Base-by-base conservation (phyloP, 2,888 invertebrate genomes). In the Blera fallax region DNA sequence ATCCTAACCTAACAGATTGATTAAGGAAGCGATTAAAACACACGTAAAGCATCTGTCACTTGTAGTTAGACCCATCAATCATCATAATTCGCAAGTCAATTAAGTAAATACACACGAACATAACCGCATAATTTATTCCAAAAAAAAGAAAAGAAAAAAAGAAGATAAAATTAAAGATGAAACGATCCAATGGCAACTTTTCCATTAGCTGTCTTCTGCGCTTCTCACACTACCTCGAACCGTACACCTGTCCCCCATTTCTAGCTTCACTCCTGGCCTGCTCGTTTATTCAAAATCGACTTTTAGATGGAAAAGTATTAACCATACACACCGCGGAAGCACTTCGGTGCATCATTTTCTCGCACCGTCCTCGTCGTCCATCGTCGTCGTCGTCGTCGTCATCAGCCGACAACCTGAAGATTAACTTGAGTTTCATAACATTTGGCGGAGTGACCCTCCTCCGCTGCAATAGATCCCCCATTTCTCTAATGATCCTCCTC, bases 401-500 rank as follows among this genome's bases (percentile, higher is more conserved):
- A 11, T 34, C 64, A 34, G 34, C 18, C 58, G 21, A 18, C 40
- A 73, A 32, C 50, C 56, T 84, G 74, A 84, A 84, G 84, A 84
- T 84, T 64, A 67, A 84, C 84, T 84, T 76, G 64, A 16, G 52
- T 84, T 80, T 84, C 84, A 43, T 84, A 84, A 84, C 65, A n/a
- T 56, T 18, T 50, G 16, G 21, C 27, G 11, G 10, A 48, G 45
- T 50, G 24, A 60, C 24, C 4, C 7, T 11, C 11, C 64, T n/a
- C 18, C 21, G 16, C 24, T 16, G n/a, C n/a, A 27, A 32, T 56
- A 27, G 32, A 32, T 37, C 32, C 52, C 5, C 11, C 52, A 45
- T 37, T 24, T 34, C 32, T 24, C 45, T 37, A 45, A 67, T 67
- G 65, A 72, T 67, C 56, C 50, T 40, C 56, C 52, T 58, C 50